Conservation (phyloP, 1,140 invertebrate genomes). For the Drosophila pectinifera region DNA sequence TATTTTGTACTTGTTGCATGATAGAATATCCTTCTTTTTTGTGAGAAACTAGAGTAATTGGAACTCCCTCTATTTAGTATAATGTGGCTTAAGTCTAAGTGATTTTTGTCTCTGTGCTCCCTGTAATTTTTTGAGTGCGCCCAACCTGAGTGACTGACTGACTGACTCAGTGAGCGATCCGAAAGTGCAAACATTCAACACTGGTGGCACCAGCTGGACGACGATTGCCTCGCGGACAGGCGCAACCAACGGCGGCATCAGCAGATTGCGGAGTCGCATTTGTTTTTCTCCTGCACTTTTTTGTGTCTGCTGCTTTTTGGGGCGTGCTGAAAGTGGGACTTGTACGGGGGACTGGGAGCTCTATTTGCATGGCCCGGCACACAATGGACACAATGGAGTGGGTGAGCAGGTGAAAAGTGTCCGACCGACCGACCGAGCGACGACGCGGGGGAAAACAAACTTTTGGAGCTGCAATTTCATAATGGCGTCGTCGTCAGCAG, state of each 20-base stretch:
- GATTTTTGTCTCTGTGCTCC: neutral
- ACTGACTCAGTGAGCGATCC: conserved; percentile 47
- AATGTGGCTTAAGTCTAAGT: no score
- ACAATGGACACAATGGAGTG: conserved; percentile 44
- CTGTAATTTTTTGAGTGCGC: conserved; percentile 12
- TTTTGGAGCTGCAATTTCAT: conserved; percentile 77
- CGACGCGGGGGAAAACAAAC: conserved; percentile 63
- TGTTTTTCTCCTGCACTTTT: conserved; percentile 15
- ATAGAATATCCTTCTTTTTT: no score
- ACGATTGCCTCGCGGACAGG: conserved; percentile 57
- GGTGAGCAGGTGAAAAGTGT: conserved; percentile 75
- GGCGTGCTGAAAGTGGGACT: conserved; percentile 25
- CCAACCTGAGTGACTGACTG: conserved; percentile 35
- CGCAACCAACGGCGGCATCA: conserved; percentile 27
- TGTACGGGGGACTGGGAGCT: conserved; percentile 14
- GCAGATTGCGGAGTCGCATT: conserved; percentile 46
- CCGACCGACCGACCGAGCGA: conserved; percentile 20
- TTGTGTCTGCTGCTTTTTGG: conserved; percentile 26
- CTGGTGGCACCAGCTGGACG: conserved; percentile 73
- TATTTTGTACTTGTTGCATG: no score
- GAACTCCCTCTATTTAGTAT: neutral
- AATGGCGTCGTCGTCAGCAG: conserved; percentile 74
- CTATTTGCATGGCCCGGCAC: conserved; percentile 68
- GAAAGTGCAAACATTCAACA: conserved; percentile 82
- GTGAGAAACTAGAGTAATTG: no score